Percentiles rank a stretch among this genome's conserved stretches.
phyloP scores from a whole-genome alignment of 2,113 vertebrate genomes.

The Ceratotherium simum region DNA sequence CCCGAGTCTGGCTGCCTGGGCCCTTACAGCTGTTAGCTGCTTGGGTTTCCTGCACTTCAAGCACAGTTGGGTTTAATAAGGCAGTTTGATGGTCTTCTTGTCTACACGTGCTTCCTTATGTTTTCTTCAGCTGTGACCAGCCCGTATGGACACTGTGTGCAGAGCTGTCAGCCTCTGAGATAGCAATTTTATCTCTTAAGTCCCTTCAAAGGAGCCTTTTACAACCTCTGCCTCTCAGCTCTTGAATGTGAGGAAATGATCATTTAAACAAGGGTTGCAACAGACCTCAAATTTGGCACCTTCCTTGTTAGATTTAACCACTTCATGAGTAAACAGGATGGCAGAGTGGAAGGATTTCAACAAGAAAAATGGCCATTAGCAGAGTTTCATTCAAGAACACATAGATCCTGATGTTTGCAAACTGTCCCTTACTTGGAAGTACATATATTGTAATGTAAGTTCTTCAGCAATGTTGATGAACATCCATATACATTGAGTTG shows the following conservation, averaged over 20 bases:
- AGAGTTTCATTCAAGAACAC: background rate
- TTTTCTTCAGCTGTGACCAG: background rate
- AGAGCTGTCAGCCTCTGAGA: background rate
- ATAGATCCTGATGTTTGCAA: background rate
- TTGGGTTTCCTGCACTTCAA: background rate
- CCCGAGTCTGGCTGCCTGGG: background rate
- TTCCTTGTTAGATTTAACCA: background rate
- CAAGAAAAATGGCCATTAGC: background rate
- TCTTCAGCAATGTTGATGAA: background rate
- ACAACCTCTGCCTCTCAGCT: background rate
- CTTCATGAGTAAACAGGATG: background rate
- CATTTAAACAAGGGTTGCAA: constrained; percentile 2
- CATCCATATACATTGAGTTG: background rate
- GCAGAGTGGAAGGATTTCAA: background rate
- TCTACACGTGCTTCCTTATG: background rate
- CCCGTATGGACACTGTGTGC: background rate
- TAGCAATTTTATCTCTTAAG: background rate
- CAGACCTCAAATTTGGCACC: background rate
- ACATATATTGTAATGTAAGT: background rate
- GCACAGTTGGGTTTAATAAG: background rate
- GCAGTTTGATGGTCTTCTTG: background rate
- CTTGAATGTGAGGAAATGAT: constrained; percentile 24
- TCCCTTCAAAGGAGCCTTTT: constrained; percentile 13
- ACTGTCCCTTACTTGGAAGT: background rate
- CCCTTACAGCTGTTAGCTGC: background rate